A percentile compares a stretch with the other conserved stretches of the same genome.
phyloP scores from a whole-genome alignment of 2,888 invertebrate genomes.

The Chloromyia formosa region DNA sequence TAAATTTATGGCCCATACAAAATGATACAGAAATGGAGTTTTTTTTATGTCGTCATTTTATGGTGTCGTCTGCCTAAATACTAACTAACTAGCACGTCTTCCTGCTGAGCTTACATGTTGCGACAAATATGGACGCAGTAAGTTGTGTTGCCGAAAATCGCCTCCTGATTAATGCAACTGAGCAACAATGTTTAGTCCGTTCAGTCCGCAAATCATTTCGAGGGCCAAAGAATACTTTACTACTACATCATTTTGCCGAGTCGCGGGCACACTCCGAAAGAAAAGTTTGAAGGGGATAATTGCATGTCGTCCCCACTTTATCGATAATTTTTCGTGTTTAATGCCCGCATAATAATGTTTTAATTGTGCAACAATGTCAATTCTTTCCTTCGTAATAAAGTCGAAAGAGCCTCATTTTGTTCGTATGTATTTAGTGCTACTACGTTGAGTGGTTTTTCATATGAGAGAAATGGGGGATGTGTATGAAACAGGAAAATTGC shows the following conservation, averaged over 20 bases:
- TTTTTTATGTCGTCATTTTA: slow-evolving; percentile 37
- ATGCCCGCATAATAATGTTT: slow-evolving; percentile 21
- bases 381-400: slow-evolving; percentile 6
- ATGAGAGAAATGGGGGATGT: too few relatives aligned
- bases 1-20: slow-evolving; percentile 29
- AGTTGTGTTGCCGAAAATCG: not conserved
- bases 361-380: slow-evolving; percentile 36
- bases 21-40: slow-evolving; percentile 37
- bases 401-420: not conserved
- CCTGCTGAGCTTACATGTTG: not conserved
- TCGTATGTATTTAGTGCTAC: not conserved
- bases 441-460: too few relatives aligned
- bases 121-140: slow-evolving; percentile 1
- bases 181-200: not conserved
- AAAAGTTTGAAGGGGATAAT: slow-evolving; percentile 6
- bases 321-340: slow-evolving; percentile 29
- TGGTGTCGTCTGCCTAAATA: slow-evolving; percentile 30
- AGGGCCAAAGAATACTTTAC: slow-evolving; percentile 2
- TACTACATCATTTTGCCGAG: not conserved
- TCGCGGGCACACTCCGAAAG: not conserved
- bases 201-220: too few relatives aligned
- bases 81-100: not conserved
- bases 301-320: slow-evolving; percentile 37
- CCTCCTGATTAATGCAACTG: slow-evolving; percentile 6
- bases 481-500: too few relatives aligned